A percentile compares a stretch with the other conserved stretches of the same genome.
phyloP scores from a whole-genome alignment of 2,113 vertebrate genomes.

The Montifringilla adamsi region DNA sequence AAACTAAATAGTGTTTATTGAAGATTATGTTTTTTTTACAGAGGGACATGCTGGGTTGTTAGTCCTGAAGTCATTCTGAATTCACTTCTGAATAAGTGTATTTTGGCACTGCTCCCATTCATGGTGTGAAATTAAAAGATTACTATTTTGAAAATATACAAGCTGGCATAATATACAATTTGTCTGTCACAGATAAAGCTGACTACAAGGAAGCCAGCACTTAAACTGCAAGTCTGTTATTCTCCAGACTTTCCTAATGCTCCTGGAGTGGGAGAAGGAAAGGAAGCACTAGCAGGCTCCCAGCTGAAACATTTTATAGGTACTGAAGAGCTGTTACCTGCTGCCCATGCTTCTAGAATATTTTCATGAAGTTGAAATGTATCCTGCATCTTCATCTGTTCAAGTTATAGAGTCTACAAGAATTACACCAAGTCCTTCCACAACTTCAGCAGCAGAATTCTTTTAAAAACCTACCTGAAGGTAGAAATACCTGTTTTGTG shows the following conservation, averaged over 20 bases:
- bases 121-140: neutral
- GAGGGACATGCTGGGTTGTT: neutral
- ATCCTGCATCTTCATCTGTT: neutral
- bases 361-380: neutral
- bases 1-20: neutral
- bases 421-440: neutral
- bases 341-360: neutral
- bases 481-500: neutral
- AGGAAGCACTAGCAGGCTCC: neutral
- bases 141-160: conserved; percentile 1
- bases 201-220: neutral
- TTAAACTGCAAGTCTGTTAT: neutral
- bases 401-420: neutral
- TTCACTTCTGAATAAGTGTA: neutral
- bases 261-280: neutral
- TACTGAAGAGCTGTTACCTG: neutral
- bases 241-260: neutral
- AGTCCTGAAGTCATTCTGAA: neutral
- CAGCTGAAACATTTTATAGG: neutral
- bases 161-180: neutral
- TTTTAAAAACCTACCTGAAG: neutral
- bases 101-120: conserved; percentile 1
- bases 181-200: neutral
- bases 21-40: neutral
- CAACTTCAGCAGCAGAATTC: neutral